phyloP scores from a whole-genome alignment of 1,140 invertebrate genomes.

The Magallana angulata region DNA sequence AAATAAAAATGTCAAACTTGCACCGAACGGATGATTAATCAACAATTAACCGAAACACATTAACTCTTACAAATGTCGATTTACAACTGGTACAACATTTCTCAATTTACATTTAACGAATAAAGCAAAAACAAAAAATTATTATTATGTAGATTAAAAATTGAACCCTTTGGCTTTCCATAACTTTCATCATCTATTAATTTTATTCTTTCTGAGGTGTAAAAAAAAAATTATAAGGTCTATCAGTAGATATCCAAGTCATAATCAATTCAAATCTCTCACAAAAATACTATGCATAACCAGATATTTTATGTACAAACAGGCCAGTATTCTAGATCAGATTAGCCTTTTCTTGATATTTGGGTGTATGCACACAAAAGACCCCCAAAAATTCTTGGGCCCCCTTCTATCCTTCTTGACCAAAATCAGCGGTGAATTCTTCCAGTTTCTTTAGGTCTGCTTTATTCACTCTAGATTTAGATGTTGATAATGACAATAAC shows the following conservation, averaged over 20 bases:
- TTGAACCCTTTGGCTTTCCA: no score
- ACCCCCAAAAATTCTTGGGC: neutral
- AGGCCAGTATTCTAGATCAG: neutral
- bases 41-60: no score
- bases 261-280: neutral
- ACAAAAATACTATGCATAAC: neutral
- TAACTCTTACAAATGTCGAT: no score
- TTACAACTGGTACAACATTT: no score
- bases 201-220: neutral
- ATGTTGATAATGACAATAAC: slow-evolving; percentile 92
- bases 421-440: slow-evolving; percentile 99
- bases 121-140: no score
- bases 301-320: neutral
- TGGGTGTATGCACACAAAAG: neutral
- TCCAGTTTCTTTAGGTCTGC: slow-evolving; percentile 96
- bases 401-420: slow-evolving; percentile 92
- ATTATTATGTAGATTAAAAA: no score
- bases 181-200: no score
- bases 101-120: no score
- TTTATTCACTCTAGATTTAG: slow-evolving; percentile 98
- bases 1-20: no score
- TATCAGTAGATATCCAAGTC: slow-evolving; percentile 9
- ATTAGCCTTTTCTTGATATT: neutral
- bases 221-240: neutral
- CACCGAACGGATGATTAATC: no score